These are phyloP conservation scores for Helogale parvula DNA, from an alignment of 2,113 vertebrate species.

Conservation along the genomic window DNA sequence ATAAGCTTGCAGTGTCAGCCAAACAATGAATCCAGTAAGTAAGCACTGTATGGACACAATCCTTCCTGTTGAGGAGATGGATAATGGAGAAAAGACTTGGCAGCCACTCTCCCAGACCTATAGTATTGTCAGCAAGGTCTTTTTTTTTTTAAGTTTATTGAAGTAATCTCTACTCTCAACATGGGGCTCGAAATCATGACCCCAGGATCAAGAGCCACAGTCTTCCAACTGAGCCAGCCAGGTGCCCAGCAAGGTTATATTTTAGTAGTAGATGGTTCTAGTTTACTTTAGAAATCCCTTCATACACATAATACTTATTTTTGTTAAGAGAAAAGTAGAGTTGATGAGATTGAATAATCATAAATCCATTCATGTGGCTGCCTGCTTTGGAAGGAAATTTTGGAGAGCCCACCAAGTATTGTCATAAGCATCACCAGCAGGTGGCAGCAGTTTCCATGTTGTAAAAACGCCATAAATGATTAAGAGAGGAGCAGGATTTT, in stretches of 20 bases:
- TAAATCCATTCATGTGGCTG: neutral
- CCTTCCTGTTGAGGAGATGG: neutral
- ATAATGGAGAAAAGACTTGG: neutral
- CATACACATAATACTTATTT: neutral
- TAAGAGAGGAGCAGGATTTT: neutral
- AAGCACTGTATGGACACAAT: neutral
- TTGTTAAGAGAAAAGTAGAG: neutral
- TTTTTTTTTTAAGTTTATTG: neutral
- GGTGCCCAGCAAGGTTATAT: neutral
- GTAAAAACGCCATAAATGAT: neutral
- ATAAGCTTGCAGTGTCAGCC: neutral
- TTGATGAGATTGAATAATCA: neutral
- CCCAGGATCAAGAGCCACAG: neutral
- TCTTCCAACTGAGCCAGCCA: neutral
- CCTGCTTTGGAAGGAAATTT: neutral
- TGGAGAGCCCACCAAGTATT: neutral
- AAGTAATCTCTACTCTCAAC: neutral
- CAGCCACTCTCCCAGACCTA: neutral
- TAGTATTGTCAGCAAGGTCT: neutral
- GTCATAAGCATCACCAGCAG: slow-evolving; percentile 55
- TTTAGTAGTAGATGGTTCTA: slow-evolving; percentile 11
- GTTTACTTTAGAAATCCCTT: slow-evolving; percentile 49
- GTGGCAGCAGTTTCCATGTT: slow-evolving; percentile 60
- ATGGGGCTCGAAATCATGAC: neutral
- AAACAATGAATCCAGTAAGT: neutral